phyloP scores from a whole-genome alignment of 2,797 vertebrate genomes.

The Garrulus glandarius region DNA sequence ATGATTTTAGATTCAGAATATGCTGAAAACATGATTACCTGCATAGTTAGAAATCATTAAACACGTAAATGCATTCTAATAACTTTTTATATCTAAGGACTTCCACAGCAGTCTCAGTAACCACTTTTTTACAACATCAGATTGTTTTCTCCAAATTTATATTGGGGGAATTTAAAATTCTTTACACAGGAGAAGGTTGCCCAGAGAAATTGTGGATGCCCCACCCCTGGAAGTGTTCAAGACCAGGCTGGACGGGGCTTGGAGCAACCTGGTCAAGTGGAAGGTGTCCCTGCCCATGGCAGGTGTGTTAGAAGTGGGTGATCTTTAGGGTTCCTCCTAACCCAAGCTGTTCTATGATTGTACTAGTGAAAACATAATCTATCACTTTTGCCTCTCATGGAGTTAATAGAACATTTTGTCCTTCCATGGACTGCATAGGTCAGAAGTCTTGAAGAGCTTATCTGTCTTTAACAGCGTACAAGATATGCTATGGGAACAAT shows the following conservation, averaged over 20 bases:
- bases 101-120: not conserved
- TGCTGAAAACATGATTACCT: not conserved
- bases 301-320: not conserved
- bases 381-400: not conserved
- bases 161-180: not conserved
- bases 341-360: not conserved
- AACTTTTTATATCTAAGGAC: not conserved
- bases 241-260: rapidly evolving
- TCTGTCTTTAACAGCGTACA: not conserved
- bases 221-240: not conserved
- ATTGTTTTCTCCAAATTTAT: not conserved
- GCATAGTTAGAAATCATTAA: not conserved
- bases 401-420: not conserved
- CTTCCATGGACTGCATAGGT: rapidly evolving
- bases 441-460: not conserved
- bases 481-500: not conserved
- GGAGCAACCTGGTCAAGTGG: not conserved
- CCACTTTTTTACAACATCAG: not conserved
- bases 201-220: not conserved
- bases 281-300: not conserved
- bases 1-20: not conserved
- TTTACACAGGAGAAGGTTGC: not conserved
- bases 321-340: not conserved
- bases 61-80: not conserved
- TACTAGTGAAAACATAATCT: not conserved